Evolutionary conservation across 2,113 vertebrate genomes (phyloP).

Genomic region (Grantiella picta): DNA sequence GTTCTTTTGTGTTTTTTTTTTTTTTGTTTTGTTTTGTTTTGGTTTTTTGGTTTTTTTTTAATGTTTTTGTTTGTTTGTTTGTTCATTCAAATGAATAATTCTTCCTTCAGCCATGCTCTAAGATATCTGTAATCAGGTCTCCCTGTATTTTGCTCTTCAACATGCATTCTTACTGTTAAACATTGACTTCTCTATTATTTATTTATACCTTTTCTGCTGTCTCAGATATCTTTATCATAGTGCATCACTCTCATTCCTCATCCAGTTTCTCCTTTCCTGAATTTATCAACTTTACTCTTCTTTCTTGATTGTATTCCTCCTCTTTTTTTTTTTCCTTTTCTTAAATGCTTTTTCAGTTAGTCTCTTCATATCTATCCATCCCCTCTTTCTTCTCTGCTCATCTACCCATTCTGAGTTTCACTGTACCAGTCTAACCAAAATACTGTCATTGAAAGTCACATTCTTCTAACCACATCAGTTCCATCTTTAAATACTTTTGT

Average conservation of each 20-base stretch:
- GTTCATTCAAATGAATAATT: background rate
- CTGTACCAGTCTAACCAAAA: background rate
- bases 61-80: background rate
- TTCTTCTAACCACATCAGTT: background rate
- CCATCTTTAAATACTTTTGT: background rate
- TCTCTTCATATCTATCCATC: background rate
- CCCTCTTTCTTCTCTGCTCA: background rate
- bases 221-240: background rate
- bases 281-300: background rate
- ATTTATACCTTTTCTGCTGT: background rate
- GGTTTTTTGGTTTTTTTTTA: background rate
- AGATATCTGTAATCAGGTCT: background rate
- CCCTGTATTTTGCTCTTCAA: background rate
- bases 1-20: background rate
- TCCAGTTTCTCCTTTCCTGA: background rate
- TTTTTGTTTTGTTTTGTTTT: background rate
- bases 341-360: background rate
- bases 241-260: background rate
- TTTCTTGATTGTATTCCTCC: background rate
- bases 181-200: background rate
- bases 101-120: background rate
- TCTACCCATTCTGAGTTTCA: background rate
- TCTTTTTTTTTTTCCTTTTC: background rate
- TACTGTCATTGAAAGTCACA: rapidly evolving
- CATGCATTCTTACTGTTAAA: background rate